Evolutionary conservation across 2,797 vertebrate genomes (phyloP), one percentile per base, ranked within the genome.

Genomic region (Gephyroberyx darwinii): DNA sequence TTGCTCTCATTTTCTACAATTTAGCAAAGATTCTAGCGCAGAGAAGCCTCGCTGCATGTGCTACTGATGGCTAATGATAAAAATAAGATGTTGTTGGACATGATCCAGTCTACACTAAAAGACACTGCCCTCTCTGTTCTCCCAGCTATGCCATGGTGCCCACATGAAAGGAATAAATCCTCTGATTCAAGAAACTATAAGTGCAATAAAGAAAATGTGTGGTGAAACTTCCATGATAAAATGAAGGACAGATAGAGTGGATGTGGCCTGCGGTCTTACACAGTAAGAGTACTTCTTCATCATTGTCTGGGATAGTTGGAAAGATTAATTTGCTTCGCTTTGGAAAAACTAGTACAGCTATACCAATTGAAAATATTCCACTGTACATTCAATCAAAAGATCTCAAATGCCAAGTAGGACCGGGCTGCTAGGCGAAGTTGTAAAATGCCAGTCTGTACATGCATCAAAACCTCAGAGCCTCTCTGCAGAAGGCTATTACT

Each of bases 61-160:
- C 22, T 65, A 71, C 75, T 30, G 62, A 83, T 71, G 73, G 65
- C 72, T 72, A 64, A 65, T 75, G 80, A 88, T 86, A 77, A 81
- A 78, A 80, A 77, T 70, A 75, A 85, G 81, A 87, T 37, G 62
- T 65, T 74, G 56, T 65, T 86, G 86, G 87, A 85, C 41, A 31
- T 20, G 66, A 80, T 82, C 81, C 88, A 88, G 45, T 30, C 59
- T 12, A 63, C 68, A 22, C 60, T 19, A 31, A 82, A 65, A 69
- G 73, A 89, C 88, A 81, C 74, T 72, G 65, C 72, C 51, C 62
- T 75, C 79, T 63, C 76, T 75, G 59, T 85, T 78, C 71, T 59
- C 62, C 47, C 8, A 14, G 71, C 81, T 53, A 52, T 14, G 43
- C 51, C 69, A 67, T 12, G 4, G 19, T 66, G 67, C 63, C 72